phyloP scores from a whole-genome alignment of 2,113 vertebrate genomes.

The Megalops atlanticus region DNA sequence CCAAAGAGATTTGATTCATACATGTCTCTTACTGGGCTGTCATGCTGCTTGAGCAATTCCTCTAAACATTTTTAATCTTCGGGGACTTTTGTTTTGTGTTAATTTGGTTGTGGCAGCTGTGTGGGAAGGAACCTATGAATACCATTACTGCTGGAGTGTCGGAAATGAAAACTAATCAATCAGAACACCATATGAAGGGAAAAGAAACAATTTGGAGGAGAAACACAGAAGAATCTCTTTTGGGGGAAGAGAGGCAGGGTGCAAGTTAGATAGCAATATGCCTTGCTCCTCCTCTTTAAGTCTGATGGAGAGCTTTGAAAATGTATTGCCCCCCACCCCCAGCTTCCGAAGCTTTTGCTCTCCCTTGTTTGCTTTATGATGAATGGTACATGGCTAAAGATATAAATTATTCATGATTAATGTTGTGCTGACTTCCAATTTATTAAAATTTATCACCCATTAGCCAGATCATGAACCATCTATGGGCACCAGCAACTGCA shows the following conservation, averaged over 20 bases:
- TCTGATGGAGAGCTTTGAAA: slow-evolving; percentile 20
- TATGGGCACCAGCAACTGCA: slow-evolving; percentile 3
- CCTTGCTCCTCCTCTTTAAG: neutral
- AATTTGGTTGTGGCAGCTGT: slow-evolving; percentile 40
- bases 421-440: slow-evolving; percentile 42
- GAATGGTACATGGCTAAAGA: slow-evolving; percentile 52
- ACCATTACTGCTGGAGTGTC: slow-evolving; percentile 44
- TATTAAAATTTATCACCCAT: slow-evolving; percentile 51
- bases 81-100: slow-evolving; percentile 25
- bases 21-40: slow-evolving; percentile 2
- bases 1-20: neutral
- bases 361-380: slow-evolving; percentile 37
- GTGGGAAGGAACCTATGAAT: slow-evolving; percentile 54
- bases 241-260: slow-evolving; percentile 31
- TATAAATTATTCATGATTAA: slow-evolving; percentile 58
- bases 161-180: slow-evolving; percentile 38
- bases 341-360: slow-evolving; percentile 2
- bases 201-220: slow-evolving; percentile 34
- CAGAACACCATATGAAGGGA: slow-evolving; percentile 39
- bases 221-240: slow-evolving; percentile 6
- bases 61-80: slow-evolving; percentile 43
- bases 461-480: slow-evolving; percentile 41
- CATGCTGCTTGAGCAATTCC: slow-evolving; percentile 30
- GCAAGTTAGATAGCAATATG: neutral
- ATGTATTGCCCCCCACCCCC: slow-evolving; percentile 32